A percentile compares a stretch with the other conserved stretches of the same genome.
phyloP scores from a whole-genome alignment of 2,113 vertebrate genomes.

The Ctenodactylus gundi region DNA sequence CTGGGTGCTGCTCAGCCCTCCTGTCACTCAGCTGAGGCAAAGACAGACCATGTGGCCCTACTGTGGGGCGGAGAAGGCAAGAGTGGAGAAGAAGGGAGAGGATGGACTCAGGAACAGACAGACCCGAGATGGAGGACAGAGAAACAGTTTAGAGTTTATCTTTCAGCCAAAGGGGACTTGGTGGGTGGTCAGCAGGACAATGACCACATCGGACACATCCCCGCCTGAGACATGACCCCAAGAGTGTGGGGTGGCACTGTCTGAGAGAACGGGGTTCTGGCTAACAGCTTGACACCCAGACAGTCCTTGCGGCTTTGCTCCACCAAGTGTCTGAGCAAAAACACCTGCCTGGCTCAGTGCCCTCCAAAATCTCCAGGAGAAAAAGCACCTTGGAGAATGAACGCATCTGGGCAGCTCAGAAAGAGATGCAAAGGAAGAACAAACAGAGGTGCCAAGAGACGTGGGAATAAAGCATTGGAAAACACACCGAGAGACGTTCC shows the following conservation, averaged over 20 bases:
- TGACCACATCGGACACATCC: neutral
- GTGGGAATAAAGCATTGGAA: neutral
- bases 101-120: neutral
- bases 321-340: neutral
- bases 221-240: neutral
- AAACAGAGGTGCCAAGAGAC: no score
- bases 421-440: fast-evolving
- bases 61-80: fast-evolving
- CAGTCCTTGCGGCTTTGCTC: neutral
- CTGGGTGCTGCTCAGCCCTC: neutral
- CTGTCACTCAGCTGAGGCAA: neutral
- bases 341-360: fast-evolving
- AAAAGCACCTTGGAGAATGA: neutral
- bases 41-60: neutral
- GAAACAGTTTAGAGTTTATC: neutral
- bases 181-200: neutral
- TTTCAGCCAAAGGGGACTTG: neutral
- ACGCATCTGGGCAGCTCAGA: no score
- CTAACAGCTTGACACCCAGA: neutral
- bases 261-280: neutral
- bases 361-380: neutral
- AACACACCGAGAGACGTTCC: neutral
- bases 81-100: neutral
- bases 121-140: neutral
- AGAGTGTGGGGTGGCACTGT: neutral